A percentile compares a stretch with the other conserved stretches of the same genome.
Evolutionary conservation across 1,140 invertebrate genomes (phyloP).

Genomic region (Meloidogyne hapla): DNA sequence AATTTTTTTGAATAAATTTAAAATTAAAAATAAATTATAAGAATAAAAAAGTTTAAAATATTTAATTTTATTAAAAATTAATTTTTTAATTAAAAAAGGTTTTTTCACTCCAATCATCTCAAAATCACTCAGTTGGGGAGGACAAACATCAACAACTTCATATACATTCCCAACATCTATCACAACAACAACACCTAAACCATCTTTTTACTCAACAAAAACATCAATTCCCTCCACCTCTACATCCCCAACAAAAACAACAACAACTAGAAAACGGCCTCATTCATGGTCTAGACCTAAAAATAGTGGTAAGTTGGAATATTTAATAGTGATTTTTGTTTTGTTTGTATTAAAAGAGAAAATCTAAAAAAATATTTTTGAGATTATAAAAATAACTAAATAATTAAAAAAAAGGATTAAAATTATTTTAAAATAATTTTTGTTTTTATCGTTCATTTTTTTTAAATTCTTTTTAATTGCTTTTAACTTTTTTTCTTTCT

Average conservation of each 20-base stretch:
- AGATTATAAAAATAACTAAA: too few relatives aligned
- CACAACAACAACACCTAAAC: too few relatives aligned
- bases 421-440: neutral
- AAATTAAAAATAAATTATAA: neutral
- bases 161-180: too few relatives aligned
- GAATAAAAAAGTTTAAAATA: too few relatives aligned
- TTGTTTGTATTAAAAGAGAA: too few relatives aligned
- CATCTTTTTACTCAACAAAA: too few relatives aligned
- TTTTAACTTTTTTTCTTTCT: neutral
- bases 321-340: too few relatives aligned
- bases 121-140: neutral
- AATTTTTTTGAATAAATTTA: neutral
- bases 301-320: neutral
- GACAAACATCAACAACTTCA: neutral
- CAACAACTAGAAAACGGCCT: neutral
- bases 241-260: too few relatives aligned
- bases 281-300: neutral
- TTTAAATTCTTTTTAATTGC: constrained; percentile 8
- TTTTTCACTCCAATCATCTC: neutral
- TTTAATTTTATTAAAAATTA: neutral
- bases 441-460: neutral
- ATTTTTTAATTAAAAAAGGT: neutral
- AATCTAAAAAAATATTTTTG: too few relatives aligned
- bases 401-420: too few relatives aligned
- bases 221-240: too few relatives aligned